Evolutionary conservation across 2,888 invertebrate genomes (phyloP).

Genomic region (Thysanoteuthis rhombus): DNA sequence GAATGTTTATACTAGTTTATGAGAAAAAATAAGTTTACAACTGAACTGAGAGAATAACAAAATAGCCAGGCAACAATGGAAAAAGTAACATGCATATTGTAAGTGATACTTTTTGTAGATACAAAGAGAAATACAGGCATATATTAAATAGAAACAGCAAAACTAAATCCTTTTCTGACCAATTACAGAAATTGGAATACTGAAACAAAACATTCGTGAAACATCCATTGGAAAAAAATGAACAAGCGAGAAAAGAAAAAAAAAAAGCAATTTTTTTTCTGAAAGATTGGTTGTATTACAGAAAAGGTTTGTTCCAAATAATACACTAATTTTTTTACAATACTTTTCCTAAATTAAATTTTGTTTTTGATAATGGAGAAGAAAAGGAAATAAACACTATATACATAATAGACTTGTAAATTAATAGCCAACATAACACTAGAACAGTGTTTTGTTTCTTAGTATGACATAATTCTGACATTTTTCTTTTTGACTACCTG

Average conservation of each 20-base stretch:
- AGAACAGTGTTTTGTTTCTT: neutral
- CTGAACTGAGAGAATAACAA: neutral
- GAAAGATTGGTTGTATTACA: too few relatives aligned
- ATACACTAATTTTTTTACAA: too few relatives aligned
- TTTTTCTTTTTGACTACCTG: too few relatives aligned
- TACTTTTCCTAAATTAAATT: too few relatives aligned
- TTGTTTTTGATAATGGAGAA: too few relatives aligned
- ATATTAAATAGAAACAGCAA: conserved; percentile 24
- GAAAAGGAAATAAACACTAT: too few relatives aligned
- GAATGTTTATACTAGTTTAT: neutral
- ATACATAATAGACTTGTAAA: too few relatives aligned
- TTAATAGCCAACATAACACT: neutral
- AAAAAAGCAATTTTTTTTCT: too few relatives aligned
- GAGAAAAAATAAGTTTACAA: neutral
- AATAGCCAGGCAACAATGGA: neutral
- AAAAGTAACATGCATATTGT: neutral
- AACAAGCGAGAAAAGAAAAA: too few relatives aligned
- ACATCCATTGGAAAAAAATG: too few relatives aligned
- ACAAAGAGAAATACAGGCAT: neutral
- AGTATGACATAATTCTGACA: too few relatives aligned
- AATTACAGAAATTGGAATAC: neutral
- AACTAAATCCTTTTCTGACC: conserved; percentile 23
- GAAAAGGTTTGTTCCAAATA: too few relatives aligned
- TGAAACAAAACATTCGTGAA: neutral
- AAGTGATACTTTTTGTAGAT: neutral